Percentiles rank a stretch among this genome's conserved stretches.
These are phyloP conservation scores for Cochlearius cochlearius DNA, from an alignment of 2,113 vertebrate genomes.

Conservation along the genomic window DNA sequence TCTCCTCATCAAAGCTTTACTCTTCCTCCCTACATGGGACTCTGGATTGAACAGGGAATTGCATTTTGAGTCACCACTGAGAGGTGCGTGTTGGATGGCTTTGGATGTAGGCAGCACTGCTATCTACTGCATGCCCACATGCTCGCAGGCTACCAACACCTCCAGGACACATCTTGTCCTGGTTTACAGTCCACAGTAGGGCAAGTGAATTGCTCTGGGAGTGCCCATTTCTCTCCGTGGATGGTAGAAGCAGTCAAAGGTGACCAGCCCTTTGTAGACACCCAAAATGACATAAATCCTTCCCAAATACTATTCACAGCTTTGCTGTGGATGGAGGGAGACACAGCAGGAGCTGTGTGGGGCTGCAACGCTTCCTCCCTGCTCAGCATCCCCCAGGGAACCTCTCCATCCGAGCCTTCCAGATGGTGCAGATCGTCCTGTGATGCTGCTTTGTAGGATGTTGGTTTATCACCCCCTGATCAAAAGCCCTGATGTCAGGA, in stretches of 20 bases:
- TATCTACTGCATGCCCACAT: rapidly evolving
- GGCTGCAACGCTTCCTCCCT: neutral
- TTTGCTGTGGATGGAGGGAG: neutral
- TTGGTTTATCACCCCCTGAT: neutral
- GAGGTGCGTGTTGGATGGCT: neutral
- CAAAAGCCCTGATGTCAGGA: neutral
- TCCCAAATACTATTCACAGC: neutral
- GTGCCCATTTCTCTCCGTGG: neutral
- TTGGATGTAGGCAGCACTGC: neutral
- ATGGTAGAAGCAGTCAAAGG: neutral
- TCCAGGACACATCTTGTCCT: neutral
- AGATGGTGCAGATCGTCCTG: neutral
- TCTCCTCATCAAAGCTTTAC: neutral
- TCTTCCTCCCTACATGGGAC: neutral
- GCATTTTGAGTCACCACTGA: neutral
- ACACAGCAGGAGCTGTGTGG: neutral
- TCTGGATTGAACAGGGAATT: neutral
- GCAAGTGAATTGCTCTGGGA: neutral
- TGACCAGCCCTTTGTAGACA: neutral
- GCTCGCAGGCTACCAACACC: neutral
- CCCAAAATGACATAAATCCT: neutral
- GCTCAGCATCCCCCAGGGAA: neutral
- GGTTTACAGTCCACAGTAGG: neutral
- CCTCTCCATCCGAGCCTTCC: neutral
- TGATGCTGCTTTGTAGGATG: neutral